These are phyloP conservation scores for Oriolus oriolus DNA, from an alignment of 2,113 vertebrate genomes.

Conservation along the genomic window DNA sequence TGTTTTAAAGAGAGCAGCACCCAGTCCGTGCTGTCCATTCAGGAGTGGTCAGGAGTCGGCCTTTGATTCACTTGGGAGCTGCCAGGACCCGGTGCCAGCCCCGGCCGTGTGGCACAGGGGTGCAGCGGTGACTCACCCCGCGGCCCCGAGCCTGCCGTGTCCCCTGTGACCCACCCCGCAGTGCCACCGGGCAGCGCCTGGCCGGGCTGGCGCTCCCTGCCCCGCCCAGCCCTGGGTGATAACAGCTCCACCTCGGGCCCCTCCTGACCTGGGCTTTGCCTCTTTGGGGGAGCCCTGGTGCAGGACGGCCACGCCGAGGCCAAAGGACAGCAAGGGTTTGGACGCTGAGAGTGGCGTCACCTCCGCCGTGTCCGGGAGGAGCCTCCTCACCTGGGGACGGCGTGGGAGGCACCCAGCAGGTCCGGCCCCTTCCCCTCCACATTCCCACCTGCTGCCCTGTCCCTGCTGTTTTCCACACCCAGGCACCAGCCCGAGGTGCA, in stretches of 20 bases:
- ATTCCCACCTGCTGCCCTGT: rapidly evolving
- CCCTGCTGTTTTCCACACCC: background rate
- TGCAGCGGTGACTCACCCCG: rapidly evolving
- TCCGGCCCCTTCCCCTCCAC: background rate
- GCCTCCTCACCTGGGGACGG: background rate
- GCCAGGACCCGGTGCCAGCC: background rate
- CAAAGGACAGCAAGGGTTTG: background rate
- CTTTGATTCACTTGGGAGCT: background rate
- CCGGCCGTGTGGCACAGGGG: background rate
- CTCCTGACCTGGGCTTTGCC: background rate
- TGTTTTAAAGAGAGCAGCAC: background rate
- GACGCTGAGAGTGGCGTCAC: background rate
- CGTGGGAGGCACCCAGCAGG: rapidly evolving
- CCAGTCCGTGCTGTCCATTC: background rate
- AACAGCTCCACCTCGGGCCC: background rate
- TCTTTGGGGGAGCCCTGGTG: background rate
- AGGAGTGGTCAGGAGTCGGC: background rate
- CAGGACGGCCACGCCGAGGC: background rate
- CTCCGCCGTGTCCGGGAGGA: rapidly evolving
- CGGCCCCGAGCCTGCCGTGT: background rate
- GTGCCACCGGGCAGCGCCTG: background rate
- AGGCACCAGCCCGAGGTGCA: rapidly evolving
- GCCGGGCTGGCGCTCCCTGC: background rate
- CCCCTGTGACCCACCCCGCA: background rate
- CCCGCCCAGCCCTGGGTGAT: background rate